Base-by-base conservation (phyloP, 2,113 vertebrate genomes). In the Vulpes ferrilata region DNA sequence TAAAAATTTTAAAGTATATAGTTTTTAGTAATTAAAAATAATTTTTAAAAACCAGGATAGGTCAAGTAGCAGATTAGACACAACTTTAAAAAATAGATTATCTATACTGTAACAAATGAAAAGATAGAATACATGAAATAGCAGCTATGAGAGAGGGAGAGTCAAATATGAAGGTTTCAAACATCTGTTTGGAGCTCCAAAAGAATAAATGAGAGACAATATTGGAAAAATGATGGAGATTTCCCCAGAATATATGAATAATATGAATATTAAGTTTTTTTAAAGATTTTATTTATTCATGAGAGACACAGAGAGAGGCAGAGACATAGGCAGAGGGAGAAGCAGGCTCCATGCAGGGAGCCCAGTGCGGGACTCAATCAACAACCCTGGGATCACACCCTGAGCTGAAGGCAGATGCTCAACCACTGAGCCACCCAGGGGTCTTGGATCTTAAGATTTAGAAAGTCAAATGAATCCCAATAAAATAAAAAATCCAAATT, bases 21-120 rank as follows among this genome's bases (percentile, higher is more conserved):
- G 27, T 83, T 94, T 95, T 90, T 90, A 90, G 23, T 90, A 81
- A 80, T 92, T 67, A 85, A 81, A 84, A 92, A 85, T 38, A 43
- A 9, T 3, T 5, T 71, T 38, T 9, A 9, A 23, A 25, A 74
- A 25, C 38, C 23, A 76, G 16, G 16, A 43, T 27, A 3, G 11
- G 22, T 76, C n/a, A 86, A 93, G 78, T 59, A 78, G 48, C 43
- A 59, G 69, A 25, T 86, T 87, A 82, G n/a, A 81, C 15, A 76
- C 19, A 95, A 55, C 55, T 93, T 81, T 16, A 86, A 81, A 91
- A 67, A 93, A 81, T 43, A 62, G 53, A 25, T 65, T 74, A 80
- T 64, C 10, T 7, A 76, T n/a, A 93, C 83, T 80, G 78, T 27
- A 96, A 43, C 25, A 84, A 69, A 91, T 73, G 32, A 43, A 17